Conservation (phyloP, 2,888 invertebrate genomes). For the Imbricaverruca yamaguchii region DNA sequence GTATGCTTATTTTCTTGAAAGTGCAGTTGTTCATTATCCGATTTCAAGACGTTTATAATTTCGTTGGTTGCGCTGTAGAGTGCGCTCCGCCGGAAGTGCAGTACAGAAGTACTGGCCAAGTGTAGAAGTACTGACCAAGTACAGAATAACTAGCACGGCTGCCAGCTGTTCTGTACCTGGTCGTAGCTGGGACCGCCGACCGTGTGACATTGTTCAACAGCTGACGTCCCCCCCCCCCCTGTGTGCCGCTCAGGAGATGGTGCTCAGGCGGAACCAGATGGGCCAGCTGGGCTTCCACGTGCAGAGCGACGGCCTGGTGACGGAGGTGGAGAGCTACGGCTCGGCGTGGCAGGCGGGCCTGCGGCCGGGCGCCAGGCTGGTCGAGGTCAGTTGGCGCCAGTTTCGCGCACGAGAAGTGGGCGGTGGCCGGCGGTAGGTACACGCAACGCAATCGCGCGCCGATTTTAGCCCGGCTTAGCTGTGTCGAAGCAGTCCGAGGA, state of each 20-base stretch:
- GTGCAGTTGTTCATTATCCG: too few relatives aligned
- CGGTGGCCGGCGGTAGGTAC: too few relatives aligned
- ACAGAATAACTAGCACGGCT: too few relatives aligned
- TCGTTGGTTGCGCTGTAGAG: too few relatives aligned
- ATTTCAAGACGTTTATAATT: too few relatives aligned
- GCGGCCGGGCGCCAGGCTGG: conserved; percentile 76
- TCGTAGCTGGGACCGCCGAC: not conserved
- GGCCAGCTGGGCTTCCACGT: conserved; percentile 74
- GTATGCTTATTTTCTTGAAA: too few relatives aligned
- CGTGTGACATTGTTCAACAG: not conserved
- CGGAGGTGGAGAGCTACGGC: conserved; percentile 55
- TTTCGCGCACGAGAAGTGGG: too few relatives aligned
- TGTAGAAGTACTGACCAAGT: too few relatives aligned
- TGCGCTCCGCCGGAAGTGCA: too few relatives aligned
- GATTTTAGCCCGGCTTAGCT: not conserved
- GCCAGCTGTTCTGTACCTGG: not conserved
- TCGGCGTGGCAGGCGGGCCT: conserved; percentile 63
- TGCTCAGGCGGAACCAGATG: conserved; percentile 67
- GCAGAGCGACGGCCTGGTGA: conserved; percentile 87
- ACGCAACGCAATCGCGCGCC: too few relatives aligned
- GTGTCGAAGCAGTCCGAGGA: not conserved
- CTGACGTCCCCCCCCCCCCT: too few relatives aligned
- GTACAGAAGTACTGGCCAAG: too few relatives aligned
- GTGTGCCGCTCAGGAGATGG: conserved; percentile 55
- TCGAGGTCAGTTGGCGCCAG: conserved; percentile 50